Conservation (phyloP, 2,888 invertebrate species). For the Heliconius ethilla region DNA sequence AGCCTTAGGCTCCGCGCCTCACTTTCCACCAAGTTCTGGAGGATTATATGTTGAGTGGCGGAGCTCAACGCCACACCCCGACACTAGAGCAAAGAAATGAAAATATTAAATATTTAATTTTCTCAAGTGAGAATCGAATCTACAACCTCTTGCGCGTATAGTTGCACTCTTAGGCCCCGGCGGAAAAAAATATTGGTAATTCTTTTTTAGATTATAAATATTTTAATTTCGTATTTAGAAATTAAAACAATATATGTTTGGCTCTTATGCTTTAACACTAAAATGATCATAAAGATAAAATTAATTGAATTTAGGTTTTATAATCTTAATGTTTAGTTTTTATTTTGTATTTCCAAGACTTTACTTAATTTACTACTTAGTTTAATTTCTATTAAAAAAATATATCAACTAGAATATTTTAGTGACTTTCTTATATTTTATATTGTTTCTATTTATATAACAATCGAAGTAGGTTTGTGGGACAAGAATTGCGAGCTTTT, state of each 20-base stretch:
- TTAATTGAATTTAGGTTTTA: not conserved
- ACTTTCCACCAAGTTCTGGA: no score
- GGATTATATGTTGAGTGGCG: no score
- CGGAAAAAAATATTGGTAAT: no score
- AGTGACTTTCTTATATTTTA: not conserved
- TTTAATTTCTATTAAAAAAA: not conserved
- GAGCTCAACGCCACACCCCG: no score
- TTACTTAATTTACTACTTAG: not conserved
- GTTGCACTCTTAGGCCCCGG: no score
- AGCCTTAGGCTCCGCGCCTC: no score
- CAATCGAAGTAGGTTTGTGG: constrained; percentile 7
- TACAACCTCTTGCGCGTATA: no score
- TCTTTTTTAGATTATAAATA: not conserved
- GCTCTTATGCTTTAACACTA: not conserved
- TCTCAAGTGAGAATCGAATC: no score
- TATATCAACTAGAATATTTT: not conserved
- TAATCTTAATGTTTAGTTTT: not conserved
- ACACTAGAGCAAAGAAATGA: no score
- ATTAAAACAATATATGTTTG: not conserved
- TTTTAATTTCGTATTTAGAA: not conserved
- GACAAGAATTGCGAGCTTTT: constrained; percentile 17
- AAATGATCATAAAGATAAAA: not conserved
- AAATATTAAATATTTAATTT: no score
- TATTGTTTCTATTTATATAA: constrained; percentile 3
- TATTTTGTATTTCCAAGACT: not conserved